Conservation (phyloP, 2,888 invertebrate genomes). For the Hirtodrosophila duncani region DNA sequence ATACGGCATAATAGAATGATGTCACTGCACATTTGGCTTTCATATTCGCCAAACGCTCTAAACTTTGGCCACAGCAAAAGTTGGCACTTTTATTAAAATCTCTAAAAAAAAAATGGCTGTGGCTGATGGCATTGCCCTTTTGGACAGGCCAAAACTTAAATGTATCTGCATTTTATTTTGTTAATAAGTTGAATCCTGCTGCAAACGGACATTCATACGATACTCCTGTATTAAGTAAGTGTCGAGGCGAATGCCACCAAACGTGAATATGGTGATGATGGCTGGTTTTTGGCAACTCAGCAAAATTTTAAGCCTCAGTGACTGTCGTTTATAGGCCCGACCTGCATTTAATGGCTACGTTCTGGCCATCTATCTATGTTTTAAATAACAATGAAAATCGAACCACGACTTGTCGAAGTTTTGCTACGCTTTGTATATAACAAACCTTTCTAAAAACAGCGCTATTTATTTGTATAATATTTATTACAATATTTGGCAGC, state of each 20-base stretch:
- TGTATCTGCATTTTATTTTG: constrained; percentile 70
- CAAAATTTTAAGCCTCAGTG: constrained; percentile 28
- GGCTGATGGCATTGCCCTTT: constrained; percentile 51
- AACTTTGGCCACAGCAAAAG: constrained; percentile 34
- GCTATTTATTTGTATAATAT: too few relatives aligned
- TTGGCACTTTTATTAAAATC: constrained; percentile 58
- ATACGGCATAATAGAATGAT: too few relatives aligned
- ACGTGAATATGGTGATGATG: constrained; percentile 35
- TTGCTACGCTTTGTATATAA: too few relatives aligned
- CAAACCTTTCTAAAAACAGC: too few relatives aligned
- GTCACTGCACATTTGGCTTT: constrained; percentile 31
- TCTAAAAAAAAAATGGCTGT: constrained; percentile 47
- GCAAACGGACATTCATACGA: too few relatives aligned
- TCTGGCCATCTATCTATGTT: too few relatives aligned
- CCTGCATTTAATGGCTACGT: constrained; percentile 55
- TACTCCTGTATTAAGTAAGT: constrained; percentile 38
- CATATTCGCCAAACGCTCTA: not conserved
- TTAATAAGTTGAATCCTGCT: constrained; percentile 66
- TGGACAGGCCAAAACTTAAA: constrained; percentile 26
- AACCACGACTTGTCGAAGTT: too few relatives aligned
- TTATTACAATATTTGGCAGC: too few relatives aligned
- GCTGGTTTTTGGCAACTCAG: constrained; percentile 35
- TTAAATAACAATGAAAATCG: too few relatives aligned
- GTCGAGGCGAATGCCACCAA: constrained; percentile 31
- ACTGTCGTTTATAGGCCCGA: constrained; percentile 54